Evolutionary conservation across 2,113 vertebrate genomes (phyloP).

Genomic region (Chaetodon trifascialis): DNA sequence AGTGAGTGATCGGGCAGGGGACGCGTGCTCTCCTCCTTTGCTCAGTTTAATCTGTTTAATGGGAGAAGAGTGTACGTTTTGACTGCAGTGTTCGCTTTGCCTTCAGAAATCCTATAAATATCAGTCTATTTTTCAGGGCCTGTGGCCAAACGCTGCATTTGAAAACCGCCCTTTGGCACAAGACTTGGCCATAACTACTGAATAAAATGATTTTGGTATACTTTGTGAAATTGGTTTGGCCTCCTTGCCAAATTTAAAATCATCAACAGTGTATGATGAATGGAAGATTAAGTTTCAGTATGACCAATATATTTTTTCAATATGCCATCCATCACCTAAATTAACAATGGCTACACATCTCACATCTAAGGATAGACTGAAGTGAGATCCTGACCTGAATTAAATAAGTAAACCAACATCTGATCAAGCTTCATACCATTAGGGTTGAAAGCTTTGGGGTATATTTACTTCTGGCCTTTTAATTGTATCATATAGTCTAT

Average conservation of each 20-base stretch:
- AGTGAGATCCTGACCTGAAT: neutral
- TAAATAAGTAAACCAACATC: neutral
- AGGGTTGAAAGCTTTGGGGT: neutral
- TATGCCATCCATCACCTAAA: neutral
- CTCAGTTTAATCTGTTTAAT: conserved; percentile 44
- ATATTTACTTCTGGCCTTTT: neutral
- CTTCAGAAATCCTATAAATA: conserved; percentile 26
- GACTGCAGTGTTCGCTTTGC: conserved; percentile 26
- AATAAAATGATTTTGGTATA: conserved; percentile 9
- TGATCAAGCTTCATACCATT: neutral
- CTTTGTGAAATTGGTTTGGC: conserved; percentile 11
- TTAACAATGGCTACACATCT: neutral
- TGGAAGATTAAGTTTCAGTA: neutral
- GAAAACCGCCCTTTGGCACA: neutral
- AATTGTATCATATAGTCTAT: neutral
- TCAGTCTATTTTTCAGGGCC: conserved; percentile 25
- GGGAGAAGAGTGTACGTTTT: conserved; percentile 1
- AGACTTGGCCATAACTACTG: neutral
- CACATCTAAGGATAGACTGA: neutral
- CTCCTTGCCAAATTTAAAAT: neutral
- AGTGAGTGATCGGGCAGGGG: conserved; percentile 35
- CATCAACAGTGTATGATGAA: neutral
- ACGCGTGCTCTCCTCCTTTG: conserved; percentile 1
- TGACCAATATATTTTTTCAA: neutral
- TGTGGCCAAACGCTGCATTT: conserved; percentile 14